Base-by-base conservation (phyloP, 2,888 invertebrate genomes). In the Tipula vernalis region DNA sequence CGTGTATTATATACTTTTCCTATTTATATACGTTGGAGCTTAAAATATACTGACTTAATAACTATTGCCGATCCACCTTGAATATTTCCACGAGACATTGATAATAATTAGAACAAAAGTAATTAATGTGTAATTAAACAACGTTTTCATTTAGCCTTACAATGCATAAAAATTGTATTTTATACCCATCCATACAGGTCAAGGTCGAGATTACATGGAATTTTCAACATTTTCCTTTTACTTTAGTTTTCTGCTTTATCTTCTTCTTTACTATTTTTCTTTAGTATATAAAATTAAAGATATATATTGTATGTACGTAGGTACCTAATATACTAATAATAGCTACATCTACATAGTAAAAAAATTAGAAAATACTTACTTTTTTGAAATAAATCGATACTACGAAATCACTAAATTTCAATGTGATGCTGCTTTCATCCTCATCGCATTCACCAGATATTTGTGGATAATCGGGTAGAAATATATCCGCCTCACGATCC, bases 311-410 rank as follows among this genome's bases (percentile, higher is more conserved):
- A 12, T 10, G 44, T 12, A 10, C 12, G 3, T 3, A 10, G 6
- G 3, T 12, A 44, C 44, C 44, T 0, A 12, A 44, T 44, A 10
- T 44, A 44, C 8, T 44, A 10, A 44, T 44, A 12, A 44, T 44
- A 12, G 3, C 39, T 39, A 39, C 5, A 39, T 6, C 6, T 39
- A 39, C 6, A 6, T 6, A 39, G 5, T 6, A 39, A 39, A 39
- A 39, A 71, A 71, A 71, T 12, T 71, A 39, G 6, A 71, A 71
- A 71, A 3, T 71, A 87, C 88, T 89, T 91, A 97, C 97, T 94
- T 97, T 97, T 87, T 95, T 94, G 89, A 97, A 98, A 88, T 94
- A 94, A 93, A 96, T 95, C 87, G 94, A 93, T 83, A 97, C 91
- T 0, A 94, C 93, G 89, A 96, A 97, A 83, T 95, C 95, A 87